phyloP scores from a whole-genome alignment of 92 coral and sea anemone species.

The Bergia sp. region DNA sequence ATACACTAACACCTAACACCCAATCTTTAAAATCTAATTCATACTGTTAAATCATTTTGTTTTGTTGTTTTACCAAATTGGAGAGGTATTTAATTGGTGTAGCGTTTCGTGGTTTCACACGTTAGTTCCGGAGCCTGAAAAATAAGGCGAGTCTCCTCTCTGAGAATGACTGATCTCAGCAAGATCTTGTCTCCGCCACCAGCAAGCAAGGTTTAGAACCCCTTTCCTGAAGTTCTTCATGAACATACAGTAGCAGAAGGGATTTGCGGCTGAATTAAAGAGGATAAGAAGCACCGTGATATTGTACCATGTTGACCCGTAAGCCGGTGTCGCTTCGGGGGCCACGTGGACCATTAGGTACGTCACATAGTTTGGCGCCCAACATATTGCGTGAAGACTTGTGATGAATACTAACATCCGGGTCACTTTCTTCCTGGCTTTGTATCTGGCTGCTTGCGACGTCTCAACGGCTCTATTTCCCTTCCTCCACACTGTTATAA shows the following conservation, averaged over 20 bases:
- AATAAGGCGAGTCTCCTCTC: not conserved
- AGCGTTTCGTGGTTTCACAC: not conserved
- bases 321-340: constrained; percentile 57
- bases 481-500: constrained; percentile 67
- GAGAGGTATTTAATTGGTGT: too few relatives aligned
- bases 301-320: constrained; percentile 77
- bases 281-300: constrained; percentile 79
- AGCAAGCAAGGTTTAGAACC: constrained; percentile 10
- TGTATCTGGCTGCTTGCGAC: constrained; percentile 70
- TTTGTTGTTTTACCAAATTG: too few relatives aligned
- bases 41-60: too few relatives aligned
- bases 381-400: constrained; percentile 64
- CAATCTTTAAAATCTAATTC: too few relatives aligned
- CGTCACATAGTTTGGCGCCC: constrained; percentile 80
- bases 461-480: constrained; percentile 55
- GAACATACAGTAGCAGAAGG: constrained; percentile 76
- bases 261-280: constrained; percentile 78
- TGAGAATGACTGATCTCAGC: not conserved
- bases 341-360: constrained; percentile 66
- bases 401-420: constrained; percentile 70
- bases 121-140: not conserved
- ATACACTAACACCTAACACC: too few relatives aligned
- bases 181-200: constrained; percentile 2
- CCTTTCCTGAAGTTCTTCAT: constrained; percentile 68
- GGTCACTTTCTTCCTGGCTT: constrained; percentile 75